phyloP scores from a whole-genome alignment of 2,888 invertebrate species.

The Xanthia icteritia region DNA sequence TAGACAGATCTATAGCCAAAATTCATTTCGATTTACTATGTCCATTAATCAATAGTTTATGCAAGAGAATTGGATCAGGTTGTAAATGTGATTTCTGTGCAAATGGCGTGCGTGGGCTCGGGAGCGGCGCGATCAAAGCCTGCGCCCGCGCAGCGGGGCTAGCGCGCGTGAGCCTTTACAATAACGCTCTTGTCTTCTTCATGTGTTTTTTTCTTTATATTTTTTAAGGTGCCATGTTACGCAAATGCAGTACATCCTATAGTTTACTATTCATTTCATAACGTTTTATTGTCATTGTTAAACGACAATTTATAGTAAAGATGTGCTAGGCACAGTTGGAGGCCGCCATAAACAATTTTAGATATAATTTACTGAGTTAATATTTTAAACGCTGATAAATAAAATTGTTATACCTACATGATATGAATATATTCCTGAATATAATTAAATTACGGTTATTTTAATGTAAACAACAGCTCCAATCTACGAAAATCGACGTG shows the following conservation, averaged over 20 bases:
- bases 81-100: constrained; percentile 76
- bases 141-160: constrained; percentile 69
- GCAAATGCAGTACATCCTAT: constrained; percentile 53
- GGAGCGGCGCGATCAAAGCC: constrained; percentile 75
- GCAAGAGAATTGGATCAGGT: constrained; percentile 66
- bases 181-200: constrained; percentile 63
- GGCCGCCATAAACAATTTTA: constrained; percentile 50
- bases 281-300: constrained; percentile 52
- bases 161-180: constrained; percentile 62
- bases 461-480: constrained; percentile 12
- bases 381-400: constrained; percentile 39
- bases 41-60: constrained; percentile 65
- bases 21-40: constrained; percentile 49
- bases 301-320: constrained; percentile 53
- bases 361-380: constrained; percentile 36
- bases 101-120: constrained; percentile 78
- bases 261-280: constrained; percentile 57
- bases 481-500: constrained; percentile 12
- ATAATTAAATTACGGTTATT: not conserved
- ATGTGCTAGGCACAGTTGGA: constrained; percentile 47
- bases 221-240: constrained; percentile 57
- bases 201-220: constrained; percentile 31
- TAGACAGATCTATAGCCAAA: constrained; percentile 50
- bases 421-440: constrained; percentile 14
- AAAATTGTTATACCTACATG: constrained; percentile 28